phyloP scores from a whole-genome alignment of 1,140 invertebrate genomes.

The Parapsyche elsis region DNA sequence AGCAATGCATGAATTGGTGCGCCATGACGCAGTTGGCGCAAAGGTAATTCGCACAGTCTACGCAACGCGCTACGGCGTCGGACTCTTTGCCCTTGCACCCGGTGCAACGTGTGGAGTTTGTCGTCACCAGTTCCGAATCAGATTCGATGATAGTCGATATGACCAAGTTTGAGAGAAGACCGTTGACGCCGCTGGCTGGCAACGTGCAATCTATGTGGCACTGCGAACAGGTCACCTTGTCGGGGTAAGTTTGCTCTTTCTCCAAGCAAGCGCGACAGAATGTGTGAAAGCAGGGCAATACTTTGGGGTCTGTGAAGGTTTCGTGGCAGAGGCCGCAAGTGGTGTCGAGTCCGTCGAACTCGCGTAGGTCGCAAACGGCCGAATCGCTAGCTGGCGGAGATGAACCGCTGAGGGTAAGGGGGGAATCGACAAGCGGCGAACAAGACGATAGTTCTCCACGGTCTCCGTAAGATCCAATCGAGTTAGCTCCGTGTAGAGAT shows the following conservation, averaged over 20 bases:
- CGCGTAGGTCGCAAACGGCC: slow-evolving; percentile 76
- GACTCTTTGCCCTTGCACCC: slow-evolving; percentile 88
- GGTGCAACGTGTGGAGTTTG: slow-evolving; percentile 77
- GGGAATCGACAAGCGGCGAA: slow-evolving; percentile 74
- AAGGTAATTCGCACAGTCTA: slow-evolving; percentile 94
- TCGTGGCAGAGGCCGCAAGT: slow-evolving; percentile 87
- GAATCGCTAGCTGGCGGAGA: slow-evolving; percentile 84
- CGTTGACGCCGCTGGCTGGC: slow-evolving; percentile 69
- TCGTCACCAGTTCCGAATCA: slow-evolving; percentile 65
- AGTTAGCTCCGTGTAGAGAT: slow-evolving; percentile 88
- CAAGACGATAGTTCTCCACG: slow-evolving; percentile 71
- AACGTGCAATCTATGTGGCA: slow-evolving; percentile 80
- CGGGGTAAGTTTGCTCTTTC: slow-evolving; percentile 76
- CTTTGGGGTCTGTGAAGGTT: slow-evolving; percentile 77
- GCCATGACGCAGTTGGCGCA: slow-evolving; percentile 98
- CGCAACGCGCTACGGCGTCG: slow-evolving; percentile 89
- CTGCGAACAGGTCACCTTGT: slow-evolving; percentile 84
- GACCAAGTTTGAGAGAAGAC: slow-evolving; percentile 74
- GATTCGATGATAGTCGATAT: slow-evolving; percentile 72
- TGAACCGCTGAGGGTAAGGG: slow-evolving; percentile 82
- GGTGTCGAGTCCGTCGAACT: slow-evolving; percentile 69
- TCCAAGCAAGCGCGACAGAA: slow-evolving; percentile 86
- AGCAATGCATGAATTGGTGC: slow-evolving; percentile 98
- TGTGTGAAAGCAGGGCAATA: slow-evolving; percentile 84
- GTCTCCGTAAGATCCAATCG: slow-evolving; percentile 84